These are phyloP conservation scores for Hypercompe scribonia DNA, from an alignment of 2,888 invertebrate species.

Conservation along the genomic window DNA sequence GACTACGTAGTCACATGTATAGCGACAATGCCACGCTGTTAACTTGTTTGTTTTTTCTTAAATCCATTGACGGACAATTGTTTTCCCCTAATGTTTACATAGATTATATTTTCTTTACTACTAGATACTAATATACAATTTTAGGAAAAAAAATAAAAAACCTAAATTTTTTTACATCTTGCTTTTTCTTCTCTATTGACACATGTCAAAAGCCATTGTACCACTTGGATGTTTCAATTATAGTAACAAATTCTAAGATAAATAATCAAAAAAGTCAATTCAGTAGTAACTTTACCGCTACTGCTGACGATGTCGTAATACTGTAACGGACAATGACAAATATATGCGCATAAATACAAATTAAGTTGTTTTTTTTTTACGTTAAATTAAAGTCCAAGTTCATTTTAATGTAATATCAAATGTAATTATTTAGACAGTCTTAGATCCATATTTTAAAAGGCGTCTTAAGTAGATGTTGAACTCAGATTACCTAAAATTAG, in stretches of 20 bases:
- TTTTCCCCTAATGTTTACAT: too few species aligned
- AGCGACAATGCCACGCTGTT: too few species aligned
- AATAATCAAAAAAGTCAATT: conserved; percentile 16
- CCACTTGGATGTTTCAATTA: conserved; percentile 4
- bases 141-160: too few species aligned
- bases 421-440: background rate
- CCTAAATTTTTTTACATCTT: background rate
- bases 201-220: conserved; percentile 18
- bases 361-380: conserved; percentile 5
- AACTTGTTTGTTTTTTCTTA: too few species aligned
- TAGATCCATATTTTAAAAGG: too few species aligned
- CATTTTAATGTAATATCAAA: background rate
- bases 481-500: too few species aligned
- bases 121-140: too few species aligned
- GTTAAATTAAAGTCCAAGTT: background rate
- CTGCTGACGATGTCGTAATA: conserved; percentile 17
- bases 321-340: conserved; percentile 24
- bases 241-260: conserved; percentile 9
- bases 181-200: background rate
- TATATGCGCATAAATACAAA: conserved; percentile 22
- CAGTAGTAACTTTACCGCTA: conserved; percentile 18
- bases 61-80: background rate
- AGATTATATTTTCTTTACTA: too few species aligned
- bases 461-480: too few species aligned
- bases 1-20: too few species aligned